Percentiles rank a stretch among this genome's conserved stretches.
These are phyloP conservation scores for Orthosia gracilis DNA, from an alignment of 2,888 invertebrate genomes.

Conservation along the genomic window DNA sequence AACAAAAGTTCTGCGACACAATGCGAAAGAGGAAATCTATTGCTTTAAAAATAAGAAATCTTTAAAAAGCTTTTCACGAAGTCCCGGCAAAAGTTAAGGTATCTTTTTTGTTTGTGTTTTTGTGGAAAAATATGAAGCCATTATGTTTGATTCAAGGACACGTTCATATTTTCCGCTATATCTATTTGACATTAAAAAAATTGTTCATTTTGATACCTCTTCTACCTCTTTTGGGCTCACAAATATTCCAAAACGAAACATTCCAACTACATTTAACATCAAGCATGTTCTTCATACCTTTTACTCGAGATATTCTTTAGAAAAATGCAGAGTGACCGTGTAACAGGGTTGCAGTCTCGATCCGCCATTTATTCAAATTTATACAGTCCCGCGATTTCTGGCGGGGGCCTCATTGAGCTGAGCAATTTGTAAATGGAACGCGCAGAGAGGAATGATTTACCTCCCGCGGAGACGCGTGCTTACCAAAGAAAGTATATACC, in stretches of 20 bases:
- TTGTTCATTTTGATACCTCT: neutral
- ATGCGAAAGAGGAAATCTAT: slow-evolving; percentile 45
- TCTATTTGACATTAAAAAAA: no score
- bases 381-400: slow-evolving; percentile 81
- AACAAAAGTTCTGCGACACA: slow-evolving; percentile 49
- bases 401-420: slow-evolving; percentile 78
- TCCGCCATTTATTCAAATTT: slow-evolving; percentile 85
- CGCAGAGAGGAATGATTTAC: slow-evolving; percentile 76
- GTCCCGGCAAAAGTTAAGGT: neutral
- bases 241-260: neutral
- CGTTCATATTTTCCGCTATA: neutral
- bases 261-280: neutral
- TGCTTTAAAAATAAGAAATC: slow-evolving; percentile 38
- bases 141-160: neutral
- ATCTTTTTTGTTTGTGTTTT: slow-evolving; percentile 10
- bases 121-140: neutral
- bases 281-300: slow-evolving; percentile 25
- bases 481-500: slow-evolving; percentile 44
- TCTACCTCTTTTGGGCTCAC: neutral
- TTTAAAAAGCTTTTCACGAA: slow-evolving; percentile 12
- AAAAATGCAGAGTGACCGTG: slow-evolving; percentile 74
- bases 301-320: slow-evolving; percentile 51
- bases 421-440: slow-evolving; percentile 88
- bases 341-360: slow-evolving; percentile 71
- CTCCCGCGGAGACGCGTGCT: slow-evolving; percentile 69